Conservation (phyloP, 2,113 vertebrate genomes). For the Nibea albiflora region DNA sequence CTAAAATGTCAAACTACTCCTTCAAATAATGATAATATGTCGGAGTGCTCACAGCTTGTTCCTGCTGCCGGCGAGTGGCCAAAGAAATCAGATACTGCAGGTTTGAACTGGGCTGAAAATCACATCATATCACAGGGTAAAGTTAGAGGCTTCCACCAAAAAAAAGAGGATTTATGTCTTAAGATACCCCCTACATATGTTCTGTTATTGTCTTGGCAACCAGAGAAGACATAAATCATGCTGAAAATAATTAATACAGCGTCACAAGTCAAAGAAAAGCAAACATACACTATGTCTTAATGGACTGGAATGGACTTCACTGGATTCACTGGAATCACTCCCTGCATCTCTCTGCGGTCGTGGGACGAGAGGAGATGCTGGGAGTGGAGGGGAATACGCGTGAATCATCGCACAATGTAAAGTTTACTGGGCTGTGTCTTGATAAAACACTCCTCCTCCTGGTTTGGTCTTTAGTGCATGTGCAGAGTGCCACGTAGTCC, state of each 20-base stretch:
- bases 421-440: conserved; percentile 47
- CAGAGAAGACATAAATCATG: conserved; percentile 4
- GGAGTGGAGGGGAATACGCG: conserved; percentile 25
- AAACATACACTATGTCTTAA: neutral
- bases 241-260: neutral
- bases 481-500: conserved; percentile 85
- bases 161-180: neutral
- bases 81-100: neutral
- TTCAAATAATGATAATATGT: neutral
- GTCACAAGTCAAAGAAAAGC: neutral
- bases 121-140: neutral
- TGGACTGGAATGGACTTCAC: no score
- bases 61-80: neutral
- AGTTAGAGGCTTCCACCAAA: neutral
- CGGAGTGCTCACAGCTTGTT: conserved; percentile 5
- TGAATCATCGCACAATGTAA: conserved; percentile 55
- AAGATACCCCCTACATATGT: neutral
- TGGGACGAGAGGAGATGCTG: conserved; percentile 21
- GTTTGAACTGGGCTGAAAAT: neutral
- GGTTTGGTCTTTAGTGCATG: conserved; percentile 62
- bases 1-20: neutral
- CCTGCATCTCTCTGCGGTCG: neutral
- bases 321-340: conserved; percentile 2
- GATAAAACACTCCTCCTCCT: conserved; percentile 76
- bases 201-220: neutral